Conservation (phyloP, 2,888 invertebrate species). For the Thelaira solivaga region DNA sequence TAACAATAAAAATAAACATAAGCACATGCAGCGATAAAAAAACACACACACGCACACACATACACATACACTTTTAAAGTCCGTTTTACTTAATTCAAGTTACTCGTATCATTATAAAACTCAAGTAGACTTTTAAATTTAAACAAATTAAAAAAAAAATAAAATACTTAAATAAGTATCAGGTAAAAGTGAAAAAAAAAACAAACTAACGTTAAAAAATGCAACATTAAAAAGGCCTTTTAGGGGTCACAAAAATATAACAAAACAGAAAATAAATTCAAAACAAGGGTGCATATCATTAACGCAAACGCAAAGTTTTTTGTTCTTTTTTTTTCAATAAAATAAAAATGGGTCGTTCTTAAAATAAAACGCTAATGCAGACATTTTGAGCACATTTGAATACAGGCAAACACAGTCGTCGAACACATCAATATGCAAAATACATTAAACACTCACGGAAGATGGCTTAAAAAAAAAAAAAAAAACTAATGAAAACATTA, state of each 20-base stretch:
- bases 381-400: background rate
- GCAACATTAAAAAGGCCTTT: slow-evolving; percentile 37
- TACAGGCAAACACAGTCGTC: too few species aligned
- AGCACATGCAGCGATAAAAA: slow-evolving; percentile 26
- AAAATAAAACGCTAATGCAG: slow-evolving; percentile 12
- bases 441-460: slow-evolving; percentile 3
- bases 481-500: slow-evolving; percentile 14
- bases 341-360: background rate
- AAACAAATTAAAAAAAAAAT: background rate
- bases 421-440: slow-evolving; percentile 45
- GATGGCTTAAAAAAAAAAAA: background rate
- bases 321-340: slow-evolving; percentile 19
- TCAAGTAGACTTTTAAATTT: slow-evolving; percentile 30
- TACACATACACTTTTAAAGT: background rate
- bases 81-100: background rate
- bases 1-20: background rate
- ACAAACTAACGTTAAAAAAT: slow-evolving; percentile 40
- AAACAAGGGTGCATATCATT: slow-evolving; percentile 74
- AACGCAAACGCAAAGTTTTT: slow-evolving; percentile 61
- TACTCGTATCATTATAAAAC: slow-evolving; percentile 36
- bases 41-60: slow-evolving; percentile 3
- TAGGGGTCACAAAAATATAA: slow-evolving; percentile 51
- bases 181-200: background rate
- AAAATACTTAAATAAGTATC: slow-evolving; percentile 17
- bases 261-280: slow-evolving; percentile 22